Conservation (phyloP, 2,797 vertebrate genomes). For the Hyperoplus lanceolatus region DNA sequence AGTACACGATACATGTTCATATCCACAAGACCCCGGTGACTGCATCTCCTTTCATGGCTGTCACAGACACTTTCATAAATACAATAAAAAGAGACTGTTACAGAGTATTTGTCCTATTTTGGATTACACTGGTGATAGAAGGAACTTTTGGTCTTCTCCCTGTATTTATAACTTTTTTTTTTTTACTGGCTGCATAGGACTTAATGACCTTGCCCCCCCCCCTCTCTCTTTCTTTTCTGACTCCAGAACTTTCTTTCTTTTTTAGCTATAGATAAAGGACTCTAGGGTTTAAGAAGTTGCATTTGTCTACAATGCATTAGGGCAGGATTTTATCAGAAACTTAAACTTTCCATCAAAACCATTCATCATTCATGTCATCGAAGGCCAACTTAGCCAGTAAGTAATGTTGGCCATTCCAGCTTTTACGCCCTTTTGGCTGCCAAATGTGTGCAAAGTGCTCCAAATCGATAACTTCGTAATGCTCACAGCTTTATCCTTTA, state of each 20-base stretch:
- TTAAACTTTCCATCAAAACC: constrained; percentile 16
- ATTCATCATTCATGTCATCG: constrained; percentile 10
- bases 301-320: constrained; percentile 30
- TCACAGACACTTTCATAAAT: constrained; percentile 42
- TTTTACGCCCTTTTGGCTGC: constrained; percentile 34
- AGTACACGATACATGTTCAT: constrained; percentile 36
- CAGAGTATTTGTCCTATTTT: constrained; percentile 48
- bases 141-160: constrained; percentile 46
- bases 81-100: constrained; percentile 48
- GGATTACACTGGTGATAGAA: constrained; percentile 55
- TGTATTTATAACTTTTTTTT: constrained; percentile 60
- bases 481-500: constrained; percentile 24
- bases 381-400: constrained; percentile 16
- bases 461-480: constrained; percentile 27
- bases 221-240: constrained; percentile 8
- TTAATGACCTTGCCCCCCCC: constrained; percentile 7
- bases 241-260: constrained; percentile 36
- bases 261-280: constrained; percentile 25
- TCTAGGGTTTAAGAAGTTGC: constrained; percentile 33
- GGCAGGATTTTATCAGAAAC: constrained; percentile 19
- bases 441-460: constrained; percentile 42
- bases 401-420: constrained; percentile 34
- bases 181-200: constrained; percentile 57
- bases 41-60: constrained; percentile 41
- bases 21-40: constrained; percentile 45